Percentiles rank a stretch among this genome's conserved stretches.
Conservation (phyloP, 2,888 invertebrate species). For the Dugesia japonica region DNA sequence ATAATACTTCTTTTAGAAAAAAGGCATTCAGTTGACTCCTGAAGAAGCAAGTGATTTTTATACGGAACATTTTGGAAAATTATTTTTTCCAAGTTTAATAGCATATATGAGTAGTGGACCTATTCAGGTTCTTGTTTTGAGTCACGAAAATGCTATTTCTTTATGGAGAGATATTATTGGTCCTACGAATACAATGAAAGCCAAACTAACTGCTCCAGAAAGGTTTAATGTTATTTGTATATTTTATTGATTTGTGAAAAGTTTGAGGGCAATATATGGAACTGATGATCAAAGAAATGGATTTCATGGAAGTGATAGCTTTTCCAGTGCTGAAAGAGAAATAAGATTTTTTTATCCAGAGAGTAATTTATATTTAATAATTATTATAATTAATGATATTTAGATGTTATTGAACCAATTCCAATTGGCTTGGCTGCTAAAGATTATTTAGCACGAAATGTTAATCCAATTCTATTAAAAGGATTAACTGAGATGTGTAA, state of each 20-base stretch:
- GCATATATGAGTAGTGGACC: conserved; percentile 65
- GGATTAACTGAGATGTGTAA: conserved; percentile 55
- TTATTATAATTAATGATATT: conserved; percentile 30
- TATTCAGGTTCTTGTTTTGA: conserved; percentile 57
- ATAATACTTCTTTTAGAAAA: conserved; percentile 50
- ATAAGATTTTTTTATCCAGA: conserved; percentile 73
- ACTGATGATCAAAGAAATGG: conserved; percentile 55
- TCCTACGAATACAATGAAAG: conserved; percentile 52
- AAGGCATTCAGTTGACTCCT: conserved; percentile 60
- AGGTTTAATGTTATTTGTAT: conserved; percentile 39
- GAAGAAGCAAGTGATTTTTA: conserved; percentile 75
- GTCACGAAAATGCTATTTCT: conserved; percentile 57
- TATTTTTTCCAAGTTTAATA: conserved; percentile 63
- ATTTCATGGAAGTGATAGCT: conserved; percentile 62
- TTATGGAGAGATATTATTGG: conserved; percentile 62
- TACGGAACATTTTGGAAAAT: conserved; percentile 58
- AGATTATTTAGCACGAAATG: conserved; percentile 57
- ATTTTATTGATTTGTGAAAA: conserved; percentile 40
- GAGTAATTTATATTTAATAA: conserved; percentile 52
- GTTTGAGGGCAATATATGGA: conserved; percentile 60
- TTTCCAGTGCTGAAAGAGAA: conserved; percentile 58
- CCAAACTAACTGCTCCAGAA: conserved; percentile 57
- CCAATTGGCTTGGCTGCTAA: conserved; percentile 54
- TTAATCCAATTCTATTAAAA: conserved; percentile 56
- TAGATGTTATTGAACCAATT: conserved; percentile 64